phyloP scores from a whole-genome alignment of 2,113 vertebrate genomes.

The Trinectes maculatus region DNA sequence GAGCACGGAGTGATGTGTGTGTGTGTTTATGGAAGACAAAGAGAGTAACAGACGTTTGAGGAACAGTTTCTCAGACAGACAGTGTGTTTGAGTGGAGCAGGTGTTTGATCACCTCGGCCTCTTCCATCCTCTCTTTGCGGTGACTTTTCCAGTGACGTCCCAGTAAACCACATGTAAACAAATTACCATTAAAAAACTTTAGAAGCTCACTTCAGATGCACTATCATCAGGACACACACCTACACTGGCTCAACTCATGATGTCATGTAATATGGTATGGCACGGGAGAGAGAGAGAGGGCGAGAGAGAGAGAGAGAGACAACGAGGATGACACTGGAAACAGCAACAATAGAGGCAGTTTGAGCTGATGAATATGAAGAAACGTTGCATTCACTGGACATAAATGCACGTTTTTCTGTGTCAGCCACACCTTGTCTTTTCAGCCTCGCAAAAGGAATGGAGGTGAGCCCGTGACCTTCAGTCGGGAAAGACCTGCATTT shows the following conservation, averaged over 20 bases:
- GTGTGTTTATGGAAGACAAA: conserved; percentile 37
- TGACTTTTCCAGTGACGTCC: no score
- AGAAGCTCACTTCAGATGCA: no score
- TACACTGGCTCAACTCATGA: no score
- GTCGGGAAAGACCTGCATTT: conserved; percentile 1
- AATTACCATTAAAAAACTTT: no score
- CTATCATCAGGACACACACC: no score
- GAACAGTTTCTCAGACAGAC: conserved; percentile 17
- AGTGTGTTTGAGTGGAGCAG: conserved; percentile 22
- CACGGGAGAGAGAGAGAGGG: no score
- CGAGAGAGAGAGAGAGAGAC: no score
- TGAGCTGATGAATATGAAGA: not conserved
- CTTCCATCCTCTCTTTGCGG: conserved; percentile 5
- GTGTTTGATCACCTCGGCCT: conserved; percentile 31
- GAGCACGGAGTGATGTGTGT: conserved; percentile 18
- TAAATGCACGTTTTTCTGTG: not conserved
- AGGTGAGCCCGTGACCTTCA: not conserved
- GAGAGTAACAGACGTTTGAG: conserved; percentile 34
- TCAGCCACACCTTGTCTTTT: conserved; percentile 7
- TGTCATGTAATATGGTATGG: no score
- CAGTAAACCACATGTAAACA: no score
- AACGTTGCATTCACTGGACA: not conserved
- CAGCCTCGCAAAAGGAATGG: not conserved
- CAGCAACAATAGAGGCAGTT: not conserved
- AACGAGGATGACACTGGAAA: no score